These are phyloP conservation scores for Pitta sordida DNA, from an alignment of 2,113 vertebrate species.

Conservation along the genomic window DNA sequence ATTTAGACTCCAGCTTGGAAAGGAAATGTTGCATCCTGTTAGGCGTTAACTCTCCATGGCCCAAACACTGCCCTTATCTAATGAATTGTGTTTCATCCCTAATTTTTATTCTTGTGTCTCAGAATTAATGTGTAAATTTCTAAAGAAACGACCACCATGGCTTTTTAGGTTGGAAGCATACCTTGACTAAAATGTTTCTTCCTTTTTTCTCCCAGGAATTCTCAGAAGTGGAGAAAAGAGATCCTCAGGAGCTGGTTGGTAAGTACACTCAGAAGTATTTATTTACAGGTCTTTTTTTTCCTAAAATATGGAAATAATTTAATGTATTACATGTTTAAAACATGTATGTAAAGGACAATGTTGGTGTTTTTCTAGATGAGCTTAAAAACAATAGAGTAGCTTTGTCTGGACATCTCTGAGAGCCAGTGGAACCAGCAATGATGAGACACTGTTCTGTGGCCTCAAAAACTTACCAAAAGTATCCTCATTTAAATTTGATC, in stretches of 20 bases:
- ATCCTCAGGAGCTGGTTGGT: slow-evolving; percentile 96
- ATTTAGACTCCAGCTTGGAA: background rate
- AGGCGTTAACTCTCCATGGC: background rate
- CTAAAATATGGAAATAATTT: background rate
- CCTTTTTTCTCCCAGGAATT: slow-evolving; percentile 75
- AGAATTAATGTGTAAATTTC: background rate
- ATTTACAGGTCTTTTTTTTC: background rate
- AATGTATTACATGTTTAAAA: background rate
- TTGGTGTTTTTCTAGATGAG: background rate
- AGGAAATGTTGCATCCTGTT: background rate
- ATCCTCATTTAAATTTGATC: background rate
- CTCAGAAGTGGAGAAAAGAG: slow-evolving; percentile 84
- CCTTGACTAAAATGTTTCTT: background rate
- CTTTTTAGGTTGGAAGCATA: background rate
- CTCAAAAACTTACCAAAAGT: background rate
- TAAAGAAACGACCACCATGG: background rate
- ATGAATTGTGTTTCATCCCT: background rate
- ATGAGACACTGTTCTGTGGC: background rate
- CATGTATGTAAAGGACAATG: background rate
- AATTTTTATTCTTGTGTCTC: background rate
- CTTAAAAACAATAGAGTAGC: background rate
- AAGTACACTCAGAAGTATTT: slow-evolving; percentile 58
- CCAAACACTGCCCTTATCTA: background rate
- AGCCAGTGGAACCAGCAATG: background rate
- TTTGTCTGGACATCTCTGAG: background rate